Evolutionary conservation across 2,113 vertebrate species (phyloP), one percentile per base, ranked within the genome.

Genomic region (human (Homo sapiens)): DNA sequence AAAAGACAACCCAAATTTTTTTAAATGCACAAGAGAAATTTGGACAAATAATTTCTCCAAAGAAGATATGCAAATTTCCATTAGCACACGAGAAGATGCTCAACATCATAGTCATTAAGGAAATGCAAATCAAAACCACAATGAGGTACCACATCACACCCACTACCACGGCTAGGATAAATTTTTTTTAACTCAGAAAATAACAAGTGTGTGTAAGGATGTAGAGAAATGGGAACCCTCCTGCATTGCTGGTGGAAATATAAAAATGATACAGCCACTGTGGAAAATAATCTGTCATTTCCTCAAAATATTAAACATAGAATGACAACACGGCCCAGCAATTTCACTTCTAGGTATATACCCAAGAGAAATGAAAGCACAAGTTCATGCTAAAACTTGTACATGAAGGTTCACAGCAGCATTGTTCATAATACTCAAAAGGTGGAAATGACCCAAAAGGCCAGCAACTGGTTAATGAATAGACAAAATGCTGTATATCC

Each of bases 31-130:
- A 81, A 89, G 72, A 83, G 18, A 84, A 80, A 84, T 90, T 73
- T 76, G 50, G 59, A 95, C 68, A 92, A 84, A 82, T 68, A 95
- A 68, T 91, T 95, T 80, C 38, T 89, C 66, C 12, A 64, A 75
- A 94, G 82, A 97, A 86, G 68, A 52, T 68, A 57, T 73, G 48
- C 50, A 82, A 55, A 85, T 92, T 64, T 40, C 30, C n/a, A 72
- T 78, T 95, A 96, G 81, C 81, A 45, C 48, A 55, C 13, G 18
- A 73, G 90, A 90, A 97, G 57, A 93, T n/a, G 43, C 2, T 84
- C 52, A 87, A 52, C 12, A 55, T 70, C 20, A 17, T 22, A 91
- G 89, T 87, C 70, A 73, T 84, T 89, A 64, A 97, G 12, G 68
- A 96, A 87, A 90, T 38, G 59, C 8, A 80, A 91, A 70, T 72